Conservation (phyloP, 2,888 invertebrate genomes). For the Patella depressa region DNA sequence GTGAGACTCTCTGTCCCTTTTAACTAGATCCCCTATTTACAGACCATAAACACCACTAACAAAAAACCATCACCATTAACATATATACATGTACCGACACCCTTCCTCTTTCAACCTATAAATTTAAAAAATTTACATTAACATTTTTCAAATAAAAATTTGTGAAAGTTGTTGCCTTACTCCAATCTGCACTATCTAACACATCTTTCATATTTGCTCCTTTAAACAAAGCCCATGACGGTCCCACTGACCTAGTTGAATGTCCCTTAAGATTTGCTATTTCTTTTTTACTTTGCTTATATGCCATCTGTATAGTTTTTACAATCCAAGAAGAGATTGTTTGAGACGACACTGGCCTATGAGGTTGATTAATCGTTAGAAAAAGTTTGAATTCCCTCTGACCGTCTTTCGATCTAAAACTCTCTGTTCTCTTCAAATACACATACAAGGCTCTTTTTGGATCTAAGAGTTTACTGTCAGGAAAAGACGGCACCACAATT, state of each 20-base stretch:
- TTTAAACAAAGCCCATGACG: constrained; percentile 21
- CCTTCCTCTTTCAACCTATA: background rate
- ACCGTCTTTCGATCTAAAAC: background rate
- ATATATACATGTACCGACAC: no score
- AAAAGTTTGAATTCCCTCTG: background rate
- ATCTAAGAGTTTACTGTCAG: background rate
- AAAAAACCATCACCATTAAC: no score
- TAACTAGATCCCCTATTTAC: no score
- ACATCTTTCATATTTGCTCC: background rate
- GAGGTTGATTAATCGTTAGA: no score
- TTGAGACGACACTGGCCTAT: constrained; percentile 2
- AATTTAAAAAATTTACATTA: background rate
- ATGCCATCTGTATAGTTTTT: constrained; percentile 14
- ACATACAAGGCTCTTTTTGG: constrained; percentile 2
- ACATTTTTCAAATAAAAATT: constrained; percentile 7
- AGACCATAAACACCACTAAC: no score
- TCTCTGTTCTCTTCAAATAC: background rate
- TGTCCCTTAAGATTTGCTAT: background rate
- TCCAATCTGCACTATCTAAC: background rate
- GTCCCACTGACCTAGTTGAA: constrained; percentile 23
- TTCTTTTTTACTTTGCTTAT: background rate
- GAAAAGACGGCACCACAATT: background rate
- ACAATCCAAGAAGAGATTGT: constrained; percentile 14
- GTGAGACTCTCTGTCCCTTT: no score
- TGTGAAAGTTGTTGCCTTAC: background rate